Evolutionary conservation across 1,140 invertebrate genomes (phyloP).

Genomic region (Neotoxoptera formosana): DNA sequence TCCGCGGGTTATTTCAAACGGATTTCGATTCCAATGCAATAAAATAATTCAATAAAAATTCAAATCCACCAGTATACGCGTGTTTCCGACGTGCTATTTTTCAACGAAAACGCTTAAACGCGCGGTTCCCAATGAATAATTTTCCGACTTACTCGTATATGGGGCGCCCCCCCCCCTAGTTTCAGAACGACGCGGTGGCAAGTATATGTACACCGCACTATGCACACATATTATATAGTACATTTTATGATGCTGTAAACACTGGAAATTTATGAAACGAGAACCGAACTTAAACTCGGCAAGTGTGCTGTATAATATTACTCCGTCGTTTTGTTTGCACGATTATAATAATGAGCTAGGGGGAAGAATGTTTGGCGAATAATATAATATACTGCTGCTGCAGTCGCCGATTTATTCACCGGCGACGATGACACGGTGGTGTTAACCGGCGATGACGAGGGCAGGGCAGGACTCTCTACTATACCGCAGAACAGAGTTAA

Average conservation of each 20-base stretch:
- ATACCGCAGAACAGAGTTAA: no score
- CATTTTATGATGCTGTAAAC: neutral
- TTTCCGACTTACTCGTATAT: neutral
- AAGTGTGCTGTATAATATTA: neutral
- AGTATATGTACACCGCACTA: neutral
- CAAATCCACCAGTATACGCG: neutral
- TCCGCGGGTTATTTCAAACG: no score
- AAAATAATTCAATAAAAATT: no score
- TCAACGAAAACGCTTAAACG: neutral
- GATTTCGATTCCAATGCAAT: no score
- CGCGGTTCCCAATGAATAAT: neutral
- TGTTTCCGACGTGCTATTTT: neutral
- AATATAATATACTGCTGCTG: no score
- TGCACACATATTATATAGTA: no score
- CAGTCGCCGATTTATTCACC: neutral
- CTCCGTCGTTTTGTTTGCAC: neutral
- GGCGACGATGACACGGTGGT: no score
- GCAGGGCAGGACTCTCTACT: no score
- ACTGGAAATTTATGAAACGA: neutral
- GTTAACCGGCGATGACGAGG: neutral
- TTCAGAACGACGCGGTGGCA: neutral
- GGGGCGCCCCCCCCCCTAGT: neutral
- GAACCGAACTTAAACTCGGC: neutral
- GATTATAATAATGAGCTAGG: neutral
- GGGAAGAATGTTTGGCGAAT: neutral